Evolutionary conservation across 2,888 invertebrate genomes (phyloP).

Genomic region (Molorchus minor): DNA sequence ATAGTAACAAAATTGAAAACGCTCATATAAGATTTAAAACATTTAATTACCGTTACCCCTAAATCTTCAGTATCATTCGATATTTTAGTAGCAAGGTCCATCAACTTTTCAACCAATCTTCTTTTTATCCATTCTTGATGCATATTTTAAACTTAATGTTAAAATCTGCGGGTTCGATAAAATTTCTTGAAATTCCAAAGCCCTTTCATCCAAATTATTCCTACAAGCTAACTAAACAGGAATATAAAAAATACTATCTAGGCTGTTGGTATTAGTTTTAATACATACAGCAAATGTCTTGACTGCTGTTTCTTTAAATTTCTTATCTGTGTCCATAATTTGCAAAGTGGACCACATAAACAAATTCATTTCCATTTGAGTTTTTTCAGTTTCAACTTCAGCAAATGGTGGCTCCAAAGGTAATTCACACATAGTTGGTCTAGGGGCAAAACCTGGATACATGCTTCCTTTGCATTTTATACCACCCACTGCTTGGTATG

Average conservation of each 20-base stretch:
- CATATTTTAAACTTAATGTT: conserved; percentile 89
- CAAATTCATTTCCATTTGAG: conserved; percentile 79
- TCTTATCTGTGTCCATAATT: conserved; percentile 72
- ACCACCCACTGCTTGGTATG: conserved; percentile 78
- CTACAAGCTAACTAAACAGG: conserved; percentile 78
- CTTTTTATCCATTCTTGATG: conserved; percentile 79
- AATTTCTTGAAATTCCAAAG: conserved; percentile 85
- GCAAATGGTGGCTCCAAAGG: conserved; percentile 68
- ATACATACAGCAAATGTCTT: conserved; percentile 85
- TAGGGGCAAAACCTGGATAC: conserved; percentile 87
- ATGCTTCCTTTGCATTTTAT: conserved; percentile 88
- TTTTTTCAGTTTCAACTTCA: conserved; percentile 75
- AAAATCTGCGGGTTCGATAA: conserved; percentile 80
- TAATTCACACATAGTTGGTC: conserved; percentile 83
- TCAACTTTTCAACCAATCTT: conserved; percentile 81
- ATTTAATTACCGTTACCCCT: conserved; percentile 33
- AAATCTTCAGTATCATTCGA: conserved; percentile 43
- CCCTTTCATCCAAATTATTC: conserved; percentile 84
- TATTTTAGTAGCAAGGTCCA: conserved; percentile 50
- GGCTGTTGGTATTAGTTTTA: too few species aligned
- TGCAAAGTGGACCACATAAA: conserved; percentile 72
- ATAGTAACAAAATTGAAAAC: background rate
- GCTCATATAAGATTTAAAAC: background rate
- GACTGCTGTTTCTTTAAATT: conserved; percentile 80
- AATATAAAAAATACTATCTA: background rate